phyloP scores from a whole-genome alignment of 2,888 invertebrate species.

The Netelia fuscicornis region DNA sequence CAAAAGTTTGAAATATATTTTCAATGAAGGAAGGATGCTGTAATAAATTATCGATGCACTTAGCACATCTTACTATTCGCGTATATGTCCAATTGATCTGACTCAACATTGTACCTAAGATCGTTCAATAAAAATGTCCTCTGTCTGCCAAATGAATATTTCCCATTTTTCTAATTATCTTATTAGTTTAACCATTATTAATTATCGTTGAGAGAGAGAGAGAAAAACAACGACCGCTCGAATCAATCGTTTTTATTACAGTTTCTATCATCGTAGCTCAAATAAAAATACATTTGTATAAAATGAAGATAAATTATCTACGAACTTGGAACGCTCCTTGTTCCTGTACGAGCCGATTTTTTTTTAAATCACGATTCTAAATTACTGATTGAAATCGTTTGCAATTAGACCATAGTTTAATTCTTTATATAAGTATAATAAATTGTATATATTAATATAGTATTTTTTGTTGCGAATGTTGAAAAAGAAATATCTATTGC shows the following conservation, averaged over 20 bases:
- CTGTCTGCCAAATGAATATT: conserved; percentile 75
- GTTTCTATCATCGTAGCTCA: conserved; percentile 24
- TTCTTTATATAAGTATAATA: conserved; percentile 34
- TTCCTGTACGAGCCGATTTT: neutral
- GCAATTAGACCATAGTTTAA: conserved; percentile 21
- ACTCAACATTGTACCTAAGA: conserved; percentile 78
- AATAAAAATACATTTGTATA: conserved; percentile 54
- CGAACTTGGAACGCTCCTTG: conserved; percentile 4
- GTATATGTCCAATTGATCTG: conserved; percentile 75
- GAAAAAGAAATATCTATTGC: conserved; percentile 44
- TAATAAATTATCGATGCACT: conserved; percentile 76
- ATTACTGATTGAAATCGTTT: conserved; percentile 19
- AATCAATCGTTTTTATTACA: conserved; percentile 44
- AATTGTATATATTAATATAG: conserved; percentile 50
- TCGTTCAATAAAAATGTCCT: conserved; percentile 80
- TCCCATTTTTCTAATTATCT: neutral
- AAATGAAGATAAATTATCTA: conserved; percentile 52
- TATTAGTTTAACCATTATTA: neutral
- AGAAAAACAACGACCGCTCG: neutral
- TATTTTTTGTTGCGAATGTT: conserved; percentile 45
- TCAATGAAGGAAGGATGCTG: conserved; percentile 79
- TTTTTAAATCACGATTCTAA: neutral
- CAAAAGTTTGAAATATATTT: conserved; percentile 78
- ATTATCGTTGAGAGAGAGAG: neutral
- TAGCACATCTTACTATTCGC: conserved; percentile 70